A percentile compares a stretch with the other conserved stretches of the same genome.
Evolutionary conservation across 2,888 invertebrate genomes (phyloP).

Genomic region (Agrochola lychnidis): DNA sequence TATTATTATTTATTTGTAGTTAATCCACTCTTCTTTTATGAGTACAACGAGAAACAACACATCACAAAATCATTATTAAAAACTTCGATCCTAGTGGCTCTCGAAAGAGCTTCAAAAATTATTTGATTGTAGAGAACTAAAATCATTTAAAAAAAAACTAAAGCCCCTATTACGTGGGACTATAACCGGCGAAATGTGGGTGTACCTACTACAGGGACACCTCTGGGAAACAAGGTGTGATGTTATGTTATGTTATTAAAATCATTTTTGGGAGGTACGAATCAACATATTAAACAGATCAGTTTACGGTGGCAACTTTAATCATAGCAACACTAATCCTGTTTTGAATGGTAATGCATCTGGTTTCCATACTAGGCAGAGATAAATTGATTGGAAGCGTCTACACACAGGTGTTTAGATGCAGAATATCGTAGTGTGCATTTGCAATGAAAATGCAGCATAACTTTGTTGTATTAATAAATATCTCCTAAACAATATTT

Average conservation of each 20-base stretch:
- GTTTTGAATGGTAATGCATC: slow-evolving; percentile 28
- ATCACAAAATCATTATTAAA: too few relatives aligned
- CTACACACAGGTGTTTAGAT: slow-evolving; percentile 20
- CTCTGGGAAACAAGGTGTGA: too few relatives aligned
- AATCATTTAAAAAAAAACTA: not conserved
- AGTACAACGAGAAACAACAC: not conserved
- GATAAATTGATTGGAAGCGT: slow-evolving; percentile 13
- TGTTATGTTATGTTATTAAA: not conserved
- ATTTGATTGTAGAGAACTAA: not conserved
- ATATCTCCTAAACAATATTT: slow-evolving; percentile 9
- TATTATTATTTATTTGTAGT: not conserved
- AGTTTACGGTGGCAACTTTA: not conserved
- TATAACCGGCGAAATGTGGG: too few relatives aligned
- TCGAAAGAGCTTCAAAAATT: not conserved
- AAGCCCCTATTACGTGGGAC: too few relatives aligned
- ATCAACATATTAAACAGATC: not conserved
- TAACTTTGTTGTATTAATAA: not conserved
- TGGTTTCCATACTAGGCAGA: slow-evolving; percentile 29
- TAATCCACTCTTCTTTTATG: not conserved
- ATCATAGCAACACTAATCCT: not conserved
- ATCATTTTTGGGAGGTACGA: not conserved
- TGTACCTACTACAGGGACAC: too few relatives aligned
- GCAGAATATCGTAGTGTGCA: not conserved
- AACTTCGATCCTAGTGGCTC: too few relatives aligned
- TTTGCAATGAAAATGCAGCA: slow-evolving; percentile 12